Conservation (phyloP, 2,797 vertebrate species). For the Helostoma temminkii region DNA sequence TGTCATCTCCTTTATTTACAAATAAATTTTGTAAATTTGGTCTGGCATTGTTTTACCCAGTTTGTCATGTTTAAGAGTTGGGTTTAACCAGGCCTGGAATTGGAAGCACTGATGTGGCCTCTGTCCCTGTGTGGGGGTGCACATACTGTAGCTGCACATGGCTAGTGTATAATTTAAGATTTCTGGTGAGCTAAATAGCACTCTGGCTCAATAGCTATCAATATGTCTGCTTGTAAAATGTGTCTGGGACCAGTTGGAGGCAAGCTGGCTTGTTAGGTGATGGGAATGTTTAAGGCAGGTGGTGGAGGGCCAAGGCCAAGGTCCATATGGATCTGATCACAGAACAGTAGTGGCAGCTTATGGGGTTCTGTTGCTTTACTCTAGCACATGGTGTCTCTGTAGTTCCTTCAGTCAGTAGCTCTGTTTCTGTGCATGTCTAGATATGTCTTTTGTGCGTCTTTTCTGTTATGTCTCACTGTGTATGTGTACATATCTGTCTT, state of each 20-base stretch:
- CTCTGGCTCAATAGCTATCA: constrained; percentile 81
- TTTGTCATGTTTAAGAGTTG: constrained; percentile 59
- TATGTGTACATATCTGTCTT: constrained; percentile 5
- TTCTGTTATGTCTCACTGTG: constrained; percentile 4
- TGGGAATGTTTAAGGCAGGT: constrained; percentile 79
- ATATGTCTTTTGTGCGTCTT: constrained; percentile 19
- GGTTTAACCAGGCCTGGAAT: constrained; percentile 63
- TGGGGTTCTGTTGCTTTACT: constrained; percentile 70
- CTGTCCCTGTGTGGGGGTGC: constrained; percentile 67
- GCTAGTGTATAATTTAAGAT: constrained; percentile 82
- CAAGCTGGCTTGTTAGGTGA: constrained; percentile 77
- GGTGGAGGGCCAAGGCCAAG: constrained; percentile 76
- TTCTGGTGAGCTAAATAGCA: constrained; percentile 82
- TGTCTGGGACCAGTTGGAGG: constrained; percentile 77
- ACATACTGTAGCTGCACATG: constrained; percentile 71
- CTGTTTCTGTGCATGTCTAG: constrained; percentile 26
- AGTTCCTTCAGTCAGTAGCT: constrained; percentile 55
- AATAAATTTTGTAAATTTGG: constrained; percentile 60
- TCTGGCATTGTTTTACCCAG: constrained; percentile 41
- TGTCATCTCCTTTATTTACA: constrained; percentile 45
- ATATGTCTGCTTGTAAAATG: constrained; percentile 81
- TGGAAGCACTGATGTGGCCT: constrained; percentile 75
- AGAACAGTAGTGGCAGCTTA: constrained; percentile 86
- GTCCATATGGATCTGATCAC: constrained; percentile 86
- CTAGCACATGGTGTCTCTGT: constrained; percentile 67